A percentile compares a stretch with the other conserved stretches of the same genome.
Evolutionary conservation across 1,140 invertebrate genomes (phyloP).

Genomic region (Melipona quadrifasciata): DNA sequence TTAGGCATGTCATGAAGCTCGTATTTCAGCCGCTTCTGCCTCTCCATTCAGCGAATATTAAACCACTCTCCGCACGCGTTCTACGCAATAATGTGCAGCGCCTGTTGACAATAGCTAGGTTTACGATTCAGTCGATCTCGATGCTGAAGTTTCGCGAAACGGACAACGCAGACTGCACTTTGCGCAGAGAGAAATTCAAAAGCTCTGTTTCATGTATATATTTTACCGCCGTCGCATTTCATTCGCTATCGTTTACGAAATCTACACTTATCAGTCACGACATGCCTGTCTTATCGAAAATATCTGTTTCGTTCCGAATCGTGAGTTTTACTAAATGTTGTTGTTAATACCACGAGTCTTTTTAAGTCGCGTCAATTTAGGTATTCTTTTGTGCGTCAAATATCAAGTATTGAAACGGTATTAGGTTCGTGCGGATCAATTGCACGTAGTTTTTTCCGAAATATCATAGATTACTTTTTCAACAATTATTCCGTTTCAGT

Average conservation of each 20-base stretch:
- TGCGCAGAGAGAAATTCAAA: background rate
- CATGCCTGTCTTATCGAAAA: background rate
- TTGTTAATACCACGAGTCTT: too few relatives aligned
- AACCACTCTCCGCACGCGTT: conserved; percentile 4
- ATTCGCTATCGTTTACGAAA: background rate
- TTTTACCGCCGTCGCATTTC: background rate
- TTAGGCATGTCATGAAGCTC: conserved; percentile 21
- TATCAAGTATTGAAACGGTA: too few relatives aligned
- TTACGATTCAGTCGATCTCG: conserved; percentile 9
- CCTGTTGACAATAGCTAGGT: background rate
- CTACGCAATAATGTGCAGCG: background rate
- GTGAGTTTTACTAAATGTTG: background rate
- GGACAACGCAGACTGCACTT: background rate
- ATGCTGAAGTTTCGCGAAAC: background rate
- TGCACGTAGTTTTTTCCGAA: too few relatives aligned
- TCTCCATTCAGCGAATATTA: conserved; percentile 22
- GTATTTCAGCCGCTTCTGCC: conserved; percentile 4
- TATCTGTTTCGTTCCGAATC: background rate
- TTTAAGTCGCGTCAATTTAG: too few relatives aligned
- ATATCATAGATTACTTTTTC: too few relatives aligned
- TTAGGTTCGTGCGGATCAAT: too few relatives aligned
- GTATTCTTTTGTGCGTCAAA: too few relatives aligned
- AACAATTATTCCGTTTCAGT: too few relatives aligned
- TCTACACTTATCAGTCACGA: background rate
- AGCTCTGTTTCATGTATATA: background rate